Conservation (phyloP, 1,140 invertebrate species). For the Chironomus striatipennis region DNA sequence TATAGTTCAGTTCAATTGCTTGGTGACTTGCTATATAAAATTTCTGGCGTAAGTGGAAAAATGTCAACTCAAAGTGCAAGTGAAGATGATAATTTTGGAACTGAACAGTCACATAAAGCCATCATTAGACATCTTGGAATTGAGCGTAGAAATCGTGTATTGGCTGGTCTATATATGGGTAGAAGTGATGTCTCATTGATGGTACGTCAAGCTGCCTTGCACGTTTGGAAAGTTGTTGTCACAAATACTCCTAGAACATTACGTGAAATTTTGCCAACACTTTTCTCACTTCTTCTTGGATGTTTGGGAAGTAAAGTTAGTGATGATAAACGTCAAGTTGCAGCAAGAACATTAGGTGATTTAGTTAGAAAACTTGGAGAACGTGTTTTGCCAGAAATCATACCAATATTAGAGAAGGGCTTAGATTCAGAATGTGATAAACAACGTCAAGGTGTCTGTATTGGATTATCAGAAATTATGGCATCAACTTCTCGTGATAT, state of each 20-base stretch:
- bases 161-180: conserved; percentile 96
- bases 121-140: conserved; percentile 82
- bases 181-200: conserved; percentile 92
- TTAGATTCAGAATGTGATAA: conserved; percentile 84
- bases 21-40: conserved; percentile 92
- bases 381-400: conserved; percentile 93
- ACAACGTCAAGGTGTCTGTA: conserved; percentile 95
- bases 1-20: conserved; percentile 94
- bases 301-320: conserved; percentile 85
- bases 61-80: conserved; percentile 97
- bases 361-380: conserved; percentile 96
- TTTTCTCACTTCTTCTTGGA: conserved; percentile 85
- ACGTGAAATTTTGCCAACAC: conserved; percentile 90
- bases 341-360: conserved; percentile 92
- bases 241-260: conserved; percentile 93
- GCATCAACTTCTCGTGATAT: conserved; percentile 91
- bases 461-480: conserved; percentile 97
- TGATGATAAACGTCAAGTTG: conserved; percentile 92
- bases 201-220: conserved; percentile 93
- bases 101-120: conserved; percentile 87
- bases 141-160: conserved; percentile 83
- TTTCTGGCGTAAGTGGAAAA: conserved; percentile 96
- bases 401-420: conserved; percentile 92
- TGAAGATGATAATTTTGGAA: conserved; percentile 99
- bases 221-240: conserved; percentile 98